phyloP scores from a whole-genome alignment of 2,888 invertebrate species.

The Rhimphoctona megacephalus region DNA sequence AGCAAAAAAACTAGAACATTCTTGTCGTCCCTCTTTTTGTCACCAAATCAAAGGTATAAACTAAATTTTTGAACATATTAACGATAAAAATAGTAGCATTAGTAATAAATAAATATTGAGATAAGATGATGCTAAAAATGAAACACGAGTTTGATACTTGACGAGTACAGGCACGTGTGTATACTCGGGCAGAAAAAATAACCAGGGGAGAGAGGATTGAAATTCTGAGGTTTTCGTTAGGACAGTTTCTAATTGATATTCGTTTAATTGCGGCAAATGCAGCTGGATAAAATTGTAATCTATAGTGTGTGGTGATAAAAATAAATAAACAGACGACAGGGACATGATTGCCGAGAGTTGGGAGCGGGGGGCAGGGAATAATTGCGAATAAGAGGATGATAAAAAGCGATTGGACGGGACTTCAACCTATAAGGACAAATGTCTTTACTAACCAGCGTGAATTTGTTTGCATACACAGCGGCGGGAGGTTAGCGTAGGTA shows the following conservation, averaged over 20 bases:
- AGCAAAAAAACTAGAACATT: neutral
- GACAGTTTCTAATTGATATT: neutral
- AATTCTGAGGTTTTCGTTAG: neutral
- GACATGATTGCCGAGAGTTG: slow-evolving; percentile 20
- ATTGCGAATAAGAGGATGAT: slow-evolving; percentile 58
- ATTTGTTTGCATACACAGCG: slow-evolving; percentile 80
- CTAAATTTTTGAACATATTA: neutral
- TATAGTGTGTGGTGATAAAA: neutral
- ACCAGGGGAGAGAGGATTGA: neutral
- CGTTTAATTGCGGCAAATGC: slow-evolving; percentile 16
- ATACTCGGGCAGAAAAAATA: neutral
- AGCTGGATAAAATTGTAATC: neutral
- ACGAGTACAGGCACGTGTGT: neutral
- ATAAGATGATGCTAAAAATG: neutral
- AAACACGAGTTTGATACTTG: neutral
- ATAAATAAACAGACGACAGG: slow-evolving; percentile 11
- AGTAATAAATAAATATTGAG: too few relatives aligned
- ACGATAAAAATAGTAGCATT: neutral
- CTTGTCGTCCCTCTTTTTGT: neutral
- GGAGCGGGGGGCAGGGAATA: slow-evolving; percentile 23
- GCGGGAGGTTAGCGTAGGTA: slow-evolving; percentile 80
- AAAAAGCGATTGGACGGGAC: slow-evolving; percentile 46
- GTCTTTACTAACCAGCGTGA: slow-evolving; percentile 77
- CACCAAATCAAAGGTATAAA: neutral
- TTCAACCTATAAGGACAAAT: slow-evolving; percentile 75